phyloP scores from a whole-genome alignment of 1,140 invertebrate genomes.

The Luehdorfia chinensis region DNA sequence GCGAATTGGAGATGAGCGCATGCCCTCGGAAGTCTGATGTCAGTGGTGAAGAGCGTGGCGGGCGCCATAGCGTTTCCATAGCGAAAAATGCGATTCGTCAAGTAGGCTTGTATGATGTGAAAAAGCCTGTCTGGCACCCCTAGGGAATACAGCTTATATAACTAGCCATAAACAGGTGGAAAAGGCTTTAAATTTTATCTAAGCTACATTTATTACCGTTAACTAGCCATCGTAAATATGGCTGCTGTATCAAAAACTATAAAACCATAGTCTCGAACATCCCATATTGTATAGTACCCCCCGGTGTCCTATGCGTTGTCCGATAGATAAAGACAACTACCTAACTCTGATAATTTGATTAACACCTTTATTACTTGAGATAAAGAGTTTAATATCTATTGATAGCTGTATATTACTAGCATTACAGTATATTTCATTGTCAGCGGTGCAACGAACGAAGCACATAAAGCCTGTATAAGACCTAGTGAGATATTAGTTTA shows the following conservation, averaged over 20 bases:
- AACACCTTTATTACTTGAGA: not conserved
- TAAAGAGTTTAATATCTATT: not conserved
- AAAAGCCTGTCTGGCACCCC: too few species aligned
- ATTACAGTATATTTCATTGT: constrained; percentile 1
- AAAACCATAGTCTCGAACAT: not conserved
- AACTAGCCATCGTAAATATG: constrained; percentile 1
- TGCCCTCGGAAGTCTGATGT: too few species aligned
- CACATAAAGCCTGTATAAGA: constrained; percentile 7
- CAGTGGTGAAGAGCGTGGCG: too few species aligned
- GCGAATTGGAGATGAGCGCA: too few species aligned
- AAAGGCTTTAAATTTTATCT: not conserved
- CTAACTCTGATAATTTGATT: not conserved
- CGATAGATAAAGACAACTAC: not conserved
- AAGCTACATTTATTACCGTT: not conserved
- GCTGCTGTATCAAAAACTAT: constrained; percentile 2
- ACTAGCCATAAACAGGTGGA: too few species aligned
- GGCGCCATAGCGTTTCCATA: too few species aligned
- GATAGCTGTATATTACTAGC: not conserved
- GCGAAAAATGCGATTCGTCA: too few species aligned
- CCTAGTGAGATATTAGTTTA: constrained; percentile 7
- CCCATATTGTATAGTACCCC: not conserved
- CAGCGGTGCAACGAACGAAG: not conserved
- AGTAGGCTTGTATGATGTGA: too few species aligned
- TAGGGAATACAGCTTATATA: too few species aligned
- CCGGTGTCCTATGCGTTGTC: constrained; percentile 5